These are phyloP conservation scores for Nephrotoma appendiculata DNA, from an alignment of 2,888 invertebrate genomes.

Conservation along the genomic window DNA sequence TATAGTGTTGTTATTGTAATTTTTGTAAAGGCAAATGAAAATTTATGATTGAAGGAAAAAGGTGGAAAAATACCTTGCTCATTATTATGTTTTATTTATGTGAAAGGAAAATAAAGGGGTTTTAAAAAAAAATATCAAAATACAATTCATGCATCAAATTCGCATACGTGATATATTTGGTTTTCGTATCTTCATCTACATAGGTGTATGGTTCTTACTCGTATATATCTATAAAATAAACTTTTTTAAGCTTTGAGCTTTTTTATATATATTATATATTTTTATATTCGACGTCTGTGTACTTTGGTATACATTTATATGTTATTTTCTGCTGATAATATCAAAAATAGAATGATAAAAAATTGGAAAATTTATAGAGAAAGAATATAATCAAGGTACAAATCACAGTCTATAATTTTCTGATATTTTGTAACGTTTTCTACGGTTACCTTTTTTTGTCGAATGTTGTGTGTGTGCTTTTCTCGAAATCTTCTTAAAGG, in stretches of 20 bases:
- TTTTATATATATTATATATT: background rate
- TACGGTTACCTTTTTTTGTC: background rate
- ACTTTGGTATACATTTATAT: background rate
- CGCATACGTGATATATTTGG: background rate
- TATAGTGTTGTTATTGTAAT: background rate
- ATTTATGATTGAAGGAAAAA: background rate
- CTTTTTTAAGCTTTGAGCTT: background rate
- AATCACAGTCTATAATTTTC: background rate
- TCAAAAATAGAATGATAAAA: background rate
- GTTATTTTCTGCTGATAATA: background rate
- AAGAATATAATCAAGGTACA: background rate
- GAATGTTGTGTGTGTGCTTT: background rate
- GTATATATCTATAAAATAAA: background rate
- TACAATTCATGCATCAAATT: background rate
- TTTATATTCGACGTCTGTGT: background rate
- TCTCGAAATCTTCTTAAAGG: background rate
- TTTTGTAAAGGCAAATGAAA: background rate
- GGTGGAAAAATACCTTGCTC: background rate
- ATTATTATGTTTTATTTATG: background rate
- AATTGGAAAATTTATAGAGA: background rate
- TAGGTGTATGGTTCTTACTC: background rate
- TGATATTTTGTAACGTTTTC: background rate
- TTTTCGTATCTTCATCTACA: background rate
- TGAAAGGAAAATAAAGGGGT: background rate
- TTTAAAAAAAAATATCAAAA: background rate